phyloP scores from a whole-genome alignment of 2,113 vertebrate species.

The Nothocercus julius region DNA sequence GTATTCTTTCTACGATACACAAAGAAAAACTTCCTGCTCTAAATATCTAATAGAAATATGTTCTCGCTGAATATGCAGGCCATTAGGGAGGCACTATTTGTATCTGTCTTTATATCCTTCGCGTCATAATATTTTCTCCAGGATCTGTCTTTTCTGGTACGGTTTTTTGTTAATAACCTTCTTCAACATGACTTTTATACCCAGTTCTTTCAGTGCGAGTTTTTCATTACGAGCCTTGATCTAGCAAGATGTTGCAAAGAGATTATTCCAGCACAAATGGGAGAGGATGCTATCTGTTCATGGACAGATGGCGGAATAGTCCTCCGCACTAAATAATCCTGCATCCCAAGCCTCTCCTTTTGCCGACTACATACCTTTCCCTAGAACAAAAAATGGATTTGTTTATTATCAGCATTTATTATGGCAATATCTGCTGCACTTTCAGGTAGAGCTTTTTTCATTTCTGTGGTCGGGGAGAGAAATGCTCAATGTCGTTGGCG shows the following conservation, averaged over 20 bases:
- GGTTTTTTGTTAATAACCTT: slow-evolving; percentile 18
- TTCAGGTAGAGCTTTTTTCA: slow-evolving; percentile 7
- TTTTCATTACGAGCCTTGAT: slow-evolving; percentile 12
- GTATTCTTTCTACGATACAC: neutral
- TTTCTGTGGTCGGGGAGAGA: neutral
- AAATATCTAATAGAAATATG: neutral
- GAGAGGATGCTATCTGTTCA: slow-evolving; percentile 31
- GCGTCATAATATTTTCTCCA: neutral
- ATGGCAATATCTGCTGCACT: neutral
- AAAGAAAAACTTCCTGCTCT: neutral
- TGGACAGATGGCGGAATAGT: slow-evolving; percentile 64
- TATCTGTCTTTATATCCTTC: neutral
- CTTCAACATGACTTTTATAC: neutral
- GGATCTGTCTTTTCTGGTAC: neutral
- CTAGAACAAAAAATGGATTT: slow-evolving; percentile 7
- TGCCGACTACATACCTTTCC: slow-evolving; percentile 31
- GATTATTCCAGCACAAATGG: slow-evolving; percentile 39
- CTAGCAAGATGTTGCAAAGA: neutral
- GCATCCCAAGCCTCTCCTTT: slow-evolving; percentile 50
- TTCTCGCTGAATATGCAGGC: neutral
- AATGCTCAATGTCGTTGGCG: neutral
- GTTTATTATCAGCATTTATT: slow-evolving; percentile 34
- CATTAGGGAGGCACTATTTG: neutral
- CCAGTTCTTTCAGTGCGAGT: neutral
- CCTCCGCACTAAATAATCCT: slow-evolving; percentile 48